phyloP scores from a whole-genome alignment of 2,888 invertebrate species.

The Esperia sulphurella region DNA sequence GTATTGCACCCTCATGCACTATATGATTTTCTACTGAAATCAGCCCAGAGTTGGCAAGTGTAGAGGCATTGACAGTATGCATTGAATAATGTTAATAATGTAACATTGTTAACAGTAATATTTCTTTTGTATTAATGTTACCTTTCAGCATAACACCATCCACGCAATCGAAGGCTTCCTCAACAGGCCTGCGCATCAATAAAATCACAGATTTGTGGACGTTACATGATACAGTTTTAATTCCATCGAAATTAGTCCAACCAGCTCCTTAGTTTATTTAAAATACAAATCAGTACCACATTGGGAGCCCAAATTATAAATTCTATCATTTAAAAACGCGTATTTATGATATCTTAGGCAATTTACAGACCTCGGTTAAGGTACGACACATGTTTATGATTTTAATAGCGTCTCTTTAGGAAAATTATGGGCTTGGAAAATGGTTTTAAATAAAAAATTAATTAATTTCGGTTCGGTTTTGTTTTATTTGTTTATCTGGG shows the following conservation, averaged over 20 bases:
- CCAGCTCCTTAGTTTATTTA: constrained; percentile 49
- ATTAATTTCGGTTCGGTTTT: constrained; percentile 34
- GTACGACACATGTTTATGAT: constrained; percentile 39
- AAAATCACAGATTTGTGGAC: constrained; percentile 64
- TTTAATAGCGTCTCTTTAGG: constrained; percentile 37
- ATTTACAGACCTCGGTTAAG: constrained; percentile 28
- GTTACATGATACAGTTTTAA: constrained; percentile 50
- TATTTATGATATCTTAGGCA: constrained; percentile 37
- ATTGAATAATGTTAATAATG: too few relatives aligned
- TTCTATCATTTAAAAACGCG: constrained; percentile 40
- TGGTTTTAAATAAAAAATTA: constrained; percentile 42
- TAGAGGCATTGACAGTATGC: too few relatives aligned
- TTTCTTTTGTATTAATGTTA: not conserved
- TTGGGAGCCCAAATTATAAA: constrained; percentile 48
- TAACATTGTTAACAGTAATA: too few relatives aligned
- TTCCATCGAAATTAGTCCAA: constrained; percentile 57
- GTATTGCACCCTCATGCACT: too few relatives aligned
- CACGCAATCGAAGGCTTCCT: constrained; percentile 50
- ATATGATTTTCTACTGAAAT: too few relatives aligned
- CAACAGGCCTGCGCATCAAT: constrained; percentile 58
- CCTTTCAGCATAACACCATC: constrained; percentile 30
- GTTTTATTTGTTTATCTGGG: constrained; percentile 34
- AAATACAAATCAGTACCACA: constrained; percentile 50
- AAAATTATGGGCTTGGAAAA: constrained; percentile 34
- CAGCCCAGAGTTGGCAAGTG: too few relatives aligned